Percentiles rank a stretch among this genome's conserved stretches.
phyloP scores from a whole-genome alignment of 2,113 vertebrate species.

The Siniperca knerii region DNA sequence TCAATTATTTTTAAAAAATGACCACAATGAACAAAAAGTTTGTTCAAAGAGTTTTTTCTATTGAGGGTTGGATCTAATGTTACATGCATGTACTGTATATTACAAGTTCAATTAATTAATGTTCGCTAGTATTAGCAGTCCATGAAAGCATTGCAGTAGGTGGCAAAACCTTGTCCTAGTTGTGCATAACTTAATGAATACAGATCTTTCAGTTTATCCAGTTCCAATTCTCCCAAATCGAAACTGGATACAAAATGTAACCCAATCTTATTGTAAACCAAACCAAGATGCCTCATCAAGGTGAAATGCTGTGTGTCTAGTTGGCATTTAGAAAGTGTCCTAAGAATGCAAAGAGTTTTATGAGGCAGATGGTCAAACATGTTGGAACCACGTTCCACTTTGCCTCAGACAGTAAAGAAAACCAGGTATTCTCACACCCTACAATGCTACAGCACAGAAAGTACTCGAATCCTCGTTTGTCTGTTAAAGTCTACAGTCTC shows the following conservation, averaged over 20 bases:
- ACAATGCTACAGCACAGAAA: not conserved
- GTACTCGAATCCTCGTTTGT: not conserved
- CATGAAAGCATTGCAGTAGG: not conserved
- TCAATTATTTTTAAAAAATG: too few species aligned
- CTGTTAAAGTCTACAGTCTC: slow-evolving; percentile 16
- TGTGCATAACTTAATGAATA: not conserved
- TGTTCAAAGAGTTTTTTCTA: not conserved
- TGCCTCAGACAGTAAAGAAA: too few species aligned
- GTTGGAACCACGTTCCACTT: too few species aligned
- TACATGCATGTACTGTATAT: too few species aligned
- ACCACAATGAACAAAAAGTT: too few species aligned
- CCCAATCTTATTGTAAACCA: not conserved
- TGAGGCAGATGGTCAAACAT: not conserved
- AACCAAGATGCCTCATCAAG: not conserved
- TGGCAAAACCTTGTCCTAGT: not conserved
- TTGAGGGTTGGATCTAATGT: not conserved
- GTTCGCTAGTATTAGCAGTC: not conserved
- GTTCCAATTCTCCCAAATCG: too few species aligned
- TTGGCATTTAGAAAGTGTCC: not conserved
- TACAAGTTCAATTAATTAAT: too few species aligned
- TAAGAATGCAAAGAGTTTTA: not conserved
- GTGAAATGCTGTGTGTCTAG: not conserved
- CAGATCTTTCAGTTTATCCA: too few species aligned
- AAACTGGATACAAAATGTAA: not conserved
- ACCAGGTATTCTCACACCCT: not conserved